phyloP scores from a whole-genome alignment of 1,140 invertebrate genomes.

The Glomeris maerens region DNA sequence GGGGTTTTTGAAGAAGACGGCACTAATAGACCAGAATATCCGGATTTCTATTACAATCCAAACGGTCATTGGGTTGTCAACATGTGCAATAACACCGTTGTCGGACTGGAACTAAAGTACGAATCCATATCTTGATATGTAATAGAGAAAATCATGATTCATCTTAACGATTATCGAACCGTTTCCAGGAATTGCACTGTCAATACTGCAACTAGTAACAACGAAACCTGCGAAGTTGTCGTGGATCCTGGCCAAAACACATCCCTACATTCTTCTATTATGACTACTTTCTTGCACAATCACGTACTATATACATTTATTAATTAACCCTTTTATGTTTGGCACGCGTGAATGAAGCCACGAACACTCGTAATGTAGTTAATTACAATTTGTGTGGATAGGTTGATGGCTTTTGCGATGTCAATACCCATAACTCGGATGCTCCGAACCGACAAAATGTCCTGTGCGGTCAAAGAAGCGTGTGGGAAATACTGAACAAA shows the following conservation, averaged over 20 bases:
- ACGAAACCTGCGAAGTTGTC: neutral
- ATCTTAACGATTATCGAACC: neutral
- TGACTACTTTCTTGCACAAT: no score
- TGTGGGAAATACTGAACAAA: constrained; percentile 43
- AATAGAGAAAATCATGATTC: neutral
- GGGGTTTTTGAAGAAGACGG: constrained; percentile 54
- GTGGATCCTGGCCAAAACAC: neutral
- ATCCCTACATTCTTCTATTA: no score
- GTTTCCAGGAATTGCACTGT: neutral
- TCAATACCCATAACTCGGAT: constrained; percentile 41
- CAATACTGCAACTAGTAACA: neutral
- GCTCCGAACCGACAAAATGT: constrained; percentile 53
- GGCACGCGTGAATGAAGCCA: no score
- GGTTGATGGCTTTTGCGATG: constrained; percentile 44
- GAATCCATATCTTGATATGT: neutral
- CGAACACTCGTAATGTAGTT: no score
- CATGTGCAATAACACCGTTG: neutral
- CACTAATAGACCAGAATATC: constrained; percentile 40
- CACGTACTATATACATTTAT: no score
- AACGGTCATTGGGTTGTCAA: neutral
- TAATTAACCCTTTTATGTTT: no score
- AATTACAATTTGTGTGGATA: no score
- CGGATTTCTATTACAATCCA: constrained; percentile 24
- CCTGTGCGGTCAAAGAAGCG: constrained; percentile 42
- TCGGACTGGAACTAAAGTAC: neutral